Evolutionary conservation across 2,888 invertebrate genomes (phyloP).

Genomic region (Zhuqinia jingwanae): DNA sequence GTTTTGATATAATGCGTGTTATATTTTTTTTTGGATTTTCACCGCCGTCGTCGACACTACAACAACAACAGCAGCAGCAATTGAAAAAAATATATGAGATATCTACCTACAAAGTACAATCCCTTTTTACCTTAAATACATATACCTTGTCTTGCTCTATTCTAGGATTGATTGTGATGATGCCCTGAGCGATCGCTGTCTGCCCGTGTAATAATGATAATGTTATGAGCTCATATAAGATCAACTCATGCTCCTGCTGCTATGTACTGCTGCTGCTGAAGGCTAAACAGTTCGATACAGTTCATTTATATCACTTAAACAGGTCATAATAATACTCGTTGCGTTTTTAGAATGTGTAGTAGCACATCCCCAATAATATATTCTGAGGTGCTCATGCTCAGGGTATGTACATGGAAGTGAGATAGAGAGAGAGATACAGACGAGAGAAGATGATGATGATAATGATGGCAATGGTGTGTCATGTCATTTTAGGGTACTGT

Average conservation of each 20-base stretch:
- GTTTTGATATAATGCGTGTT: not conserved
- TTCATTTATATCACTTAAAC: not conserved
- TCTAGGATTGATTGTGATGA: not conserved
- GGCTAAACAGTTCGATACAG: not conserved
- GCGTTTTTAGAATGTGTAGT: not conserved
- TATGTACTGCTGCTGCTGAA: not conserved
- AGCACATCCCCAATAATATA: not conserved
- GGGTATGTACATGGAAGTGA: conserved; percentile 15
- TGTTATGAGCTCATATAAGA: conserved; percentile 35
- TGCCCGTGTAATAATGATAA: not conserved
- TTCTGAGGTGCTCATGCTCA: not conserved
- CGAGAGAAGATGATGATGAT: not conserved
- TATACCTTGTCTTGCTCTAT: too few species aligned
- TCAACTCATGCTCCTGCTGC: not conserved
- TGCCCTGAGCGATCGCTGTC: not conserved
- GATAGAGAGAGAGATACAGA: too few species aligned
- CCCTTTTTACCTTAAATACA: too few species aligned
- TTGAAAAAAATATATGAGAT: conserved; percentile 16
- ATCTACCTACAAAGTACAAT: conserved; percentile 10
- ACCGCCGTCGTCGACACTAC: conserved; percentile 26
- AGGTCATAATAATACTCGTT: not conserved
- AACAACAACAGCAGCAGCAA: conserved; percentile 7
- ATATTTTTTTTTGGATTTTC: conserved; percentile 15
- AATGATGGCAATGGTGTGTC: conserved; percentile 60
- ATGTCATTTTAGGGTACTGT: conserved; percentile 52